Conservation (phyloP, 2,888 invertebrate genomes). For the Apoderus coryli region DNA sequence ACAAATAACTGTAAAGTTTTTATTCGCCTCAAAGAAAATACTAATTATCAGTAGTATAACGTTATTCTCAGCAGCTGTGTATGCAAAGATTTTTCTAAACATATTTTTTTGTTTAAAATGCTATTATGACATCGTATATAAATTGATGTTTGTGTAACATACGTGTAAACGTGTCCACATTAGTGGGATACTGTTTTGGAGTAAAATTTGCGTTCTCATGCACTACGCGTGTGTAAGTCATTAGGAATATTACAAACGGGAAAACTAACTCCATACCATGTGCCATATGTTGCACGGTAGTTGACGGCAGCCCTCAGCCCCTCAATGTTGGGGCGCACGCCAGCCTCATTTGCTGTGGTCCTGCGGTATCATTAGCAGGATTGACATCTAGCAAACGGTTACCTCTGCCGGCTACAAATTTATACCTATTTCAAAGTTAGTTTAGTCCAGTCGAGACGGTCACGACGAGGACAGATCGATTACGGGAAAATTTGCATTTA, state of each 20-base stretch:
- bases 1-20: too few relatives aligned
- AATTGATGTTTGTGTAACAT: too few relatives aligned
- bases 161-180: too few relatives aligned
- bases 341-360: slow-evolving; percentile 34
- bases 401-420: slow-evolving; percentile 26
- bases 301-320: slow-evolving; percentile 1
- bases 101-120: too few relatives aligned
- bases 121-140: too few relatives aligned
- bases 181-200: too few relatives aligned
- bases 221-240: slow-evolving; percentile 34
- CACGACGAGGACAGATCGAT: slow-evolving; percentile 19
- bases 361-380: slow-evolving; percentile 36
- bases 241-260: slow-evolving; percentile 38
- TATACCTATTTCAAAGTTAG: slow-evolving; percentile 19
- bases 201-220: slow-evolving; percentile 34
- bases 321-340: slow-evolving; percentile 16
- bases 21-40: too few relatives aligned
- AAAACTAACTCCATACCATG: slow-evolving; percentile 34
- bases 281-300: slow-evolving; percentile 31
- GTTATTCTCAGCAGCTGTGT: too few relatives aligned
- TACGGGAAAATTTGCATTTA: slow-evolving; percentile 19
- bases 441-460: slow-evolving; percentile 5
- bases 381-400: slow-evolving; percentile 32
- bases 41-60: too few relatives aligned
- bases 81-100: too few relatives aligned